Evolutionary conservation across 2,113 vertebrate genomes (phyloP).

Genomic region (Pyxicephalus adspersus): DNA sequence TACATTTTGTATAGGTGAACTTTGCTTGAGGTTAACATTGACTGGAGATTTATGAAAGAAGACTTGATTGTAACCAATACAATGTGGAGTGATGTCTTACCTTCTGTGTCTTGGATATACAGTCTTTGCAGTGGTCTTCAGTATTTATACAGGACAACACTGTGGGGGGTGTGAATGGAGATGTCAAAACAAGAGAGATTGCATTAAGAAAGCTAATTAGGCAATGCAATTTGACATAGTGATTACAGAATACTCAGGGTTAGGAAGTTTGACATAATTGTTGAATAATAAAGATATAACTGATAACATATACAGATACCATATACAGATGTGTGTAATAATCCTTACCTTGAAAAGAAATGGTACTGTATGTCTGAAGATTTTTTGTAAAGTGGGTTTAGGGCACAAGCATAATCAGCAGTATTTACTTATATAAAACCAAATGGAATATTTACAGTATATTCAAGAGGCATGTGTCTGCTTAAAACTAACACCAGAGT

Average conservation of each 20-base stretch:
- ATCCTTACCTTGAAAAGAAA: no score
- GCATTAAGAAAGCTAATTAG: background rate
- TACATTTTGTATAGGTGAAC: background rate
- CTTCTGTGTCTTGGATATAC: background rate
- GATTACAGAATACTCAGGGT: background rate
- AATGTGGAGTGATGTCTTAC: background rate
- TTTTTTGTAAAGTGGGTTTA: no score
- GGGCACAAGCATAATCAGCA: no score
- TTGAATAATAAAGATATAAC: background rate
- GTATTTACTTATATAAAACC: no score
- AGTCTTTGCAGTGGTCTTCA: no score
- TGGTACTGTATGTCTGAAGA: no score
- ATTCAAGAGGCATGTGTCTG: no score
- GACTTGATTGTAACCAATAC: no score
- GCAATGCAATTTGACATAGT: background rate
- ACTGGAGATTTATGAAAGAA: background rate
- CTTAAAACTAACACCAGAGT: no score
- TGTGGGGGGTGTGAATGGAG: background rate
- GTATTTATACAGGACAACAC: slow-evolving; percentile 1
- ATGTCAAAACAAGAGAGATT: background rate
- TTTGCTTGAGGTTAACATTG: background rate
- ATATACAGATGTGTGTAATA: no score
- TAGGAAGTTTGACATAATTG: background rate
- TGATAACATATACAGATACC: background rate
- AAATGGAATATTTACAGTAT: no score